Evolutionary conservation across 2,888 invertebrate species (phyloP), one percentile per base, ranked within the genome.

Genomic region (Scaeva pyrastri): DNA sequence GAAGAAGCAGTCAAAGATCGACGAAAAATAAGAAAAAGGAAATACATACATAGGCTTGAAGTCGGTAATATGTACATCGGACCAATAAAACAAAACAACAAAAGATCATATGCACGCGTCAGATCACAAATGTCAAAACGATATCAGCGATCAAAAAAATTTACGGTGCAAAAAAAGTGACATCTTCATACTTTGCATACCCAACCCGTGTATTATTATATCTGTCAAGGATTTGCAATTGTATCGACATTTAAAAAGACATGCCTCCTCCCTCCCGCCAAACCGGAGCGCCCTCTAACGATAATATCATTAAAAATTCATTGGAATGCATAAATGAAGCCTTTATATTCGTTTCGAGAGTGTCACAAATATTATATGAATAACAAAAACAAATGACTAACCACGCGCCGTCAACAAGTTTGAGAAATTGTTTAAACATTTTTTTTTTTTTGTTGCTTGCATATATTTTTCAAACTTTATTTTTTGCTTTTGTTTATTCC

Each of bases 341-440:
- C 66, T 72, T 45, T 56, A 62, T 62, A 39, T 31, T 31, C 31
- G 31, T 31, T 31, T 62, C 11, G 23, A 70, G 23, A 31, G 58
- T 12, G 21, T 14, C 26, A 23, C 12, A 19, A 48, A n/a, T n/a
- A n/a, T 23, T 39, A 60, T 14, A 31, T 43, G 56, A 82, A 48
- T 12, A 68, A 77, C 76, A 64, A 85, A 82, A 86, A 86, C 86
- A 86, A 86, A 82, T 82, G 82, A 82, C 77, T 82, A 86, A 86
- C 85, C 85, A 86, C 82, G 86, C 86, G 86, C 55, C 71, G 71
- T 74, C 86, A 62, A 85, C 81, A 73, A 82, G 82, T 86, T 86
- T 82, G 50, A 78, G 74, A 77, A 78, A 77, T 70, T 82, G 73
- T 56, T 82, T 77, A 73, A 86, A 74, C 70, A 73, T 56, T 73